Conservation (phyloP, 2,797 vertebrate species). For the Manis crassicaudata region DNA sequence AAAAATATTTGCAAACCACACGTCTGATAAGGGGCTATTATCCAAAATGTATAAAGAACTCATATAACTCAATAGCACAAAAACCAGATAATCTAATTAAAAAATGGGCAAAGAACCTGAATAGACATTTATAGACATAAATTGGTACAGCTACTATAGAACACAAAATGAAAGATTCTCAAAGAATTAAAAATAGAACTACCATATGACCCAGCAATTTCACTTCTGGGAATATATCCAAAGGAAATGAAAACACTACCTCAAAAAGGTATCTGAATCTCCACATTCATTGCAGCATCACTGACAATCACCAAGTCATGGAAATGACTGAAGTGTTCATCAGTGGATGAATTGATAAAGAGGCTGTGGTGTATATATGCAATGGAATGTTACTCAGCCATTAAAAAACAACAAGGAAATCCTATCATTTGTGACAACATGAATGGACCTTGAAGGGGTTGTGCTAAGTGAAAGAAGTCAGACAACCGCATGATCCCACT, state of each 20-base stretch:
- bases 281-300: neutral
- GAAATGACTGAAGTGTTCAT: neutral
- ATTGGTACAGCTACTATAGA: neutral
- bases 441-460: neutral
- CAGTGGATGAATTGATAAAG: neutral
- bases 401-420: neutral
- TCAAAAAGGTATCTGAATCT: neutral
- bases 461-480: neutral
- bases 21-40: neutral
- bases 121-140: neutral
- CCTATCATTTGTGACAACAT: neutral
- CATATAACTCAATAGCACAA: neutral
- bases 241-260: neutral
- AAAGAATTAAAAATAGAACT: neutral
- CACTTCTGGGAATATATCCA: neutral
- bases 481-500: neutral
- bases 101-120: neutral
- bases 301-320: neutral
- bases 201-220: neutral
- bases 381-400: neutral
- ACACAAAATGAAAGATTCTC: neutral
- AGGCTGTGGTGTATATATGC: neutral
- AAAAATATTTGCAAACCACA: neutral
- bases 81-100: neutral
- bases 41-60: neutral